Evolutionary conservation across 2,113 vertebrate species (phyloP).

Genomic region (Aepyceros melampus): DNA sequence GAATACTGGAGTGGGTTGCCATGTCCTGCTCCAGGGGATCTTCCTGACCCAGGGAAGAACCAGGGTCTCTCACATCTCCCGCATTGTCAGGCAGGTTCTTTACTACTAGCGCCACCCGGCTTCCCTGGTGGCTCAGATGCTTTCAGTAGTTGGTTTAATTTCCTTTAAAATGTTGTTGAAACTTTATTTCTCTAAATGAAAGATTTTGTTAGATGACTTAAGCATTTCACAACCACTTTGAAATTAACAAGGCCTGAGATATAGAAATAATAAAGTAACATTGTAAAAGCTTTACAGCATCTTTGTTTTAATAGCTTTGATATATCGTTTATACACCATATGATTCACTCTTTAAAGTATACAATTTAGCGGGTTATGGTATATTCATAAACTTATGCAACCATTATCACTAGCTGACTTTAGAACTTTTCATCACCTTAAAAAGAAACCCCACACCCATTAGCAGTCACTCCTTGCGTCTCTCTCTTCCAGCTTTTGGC

Average conservation of each 20-base stretch:
- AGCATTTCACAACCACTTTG: not conserved
- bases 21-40: not conserved
- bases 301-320: not conserved
- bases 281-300: not conserved
- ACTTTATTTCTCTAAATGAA: not conserved
- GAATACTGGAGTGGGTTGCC: not conserved
- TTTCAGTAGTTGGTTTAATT: constrained; percentile 14
- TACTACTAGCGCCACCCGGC: not conserved
- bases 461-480: too few relatives aligned
- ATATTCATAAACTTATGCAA: not conserved
- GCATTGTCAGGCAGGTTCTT: not conserved
- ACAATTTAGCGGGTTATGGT: not conserved
- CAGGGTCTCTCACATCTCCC: not conserved
- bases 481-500: not conserved
- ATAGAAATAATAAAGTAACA: not conserved
- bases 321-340: not conserved
- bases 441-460: not conserved
- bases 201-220: not conserved
- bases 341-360: not conserved
- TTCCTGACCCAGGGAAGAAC: not conserved
- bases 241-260: not conserved
- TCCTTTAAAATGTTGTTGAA: constrained; percentile 9
- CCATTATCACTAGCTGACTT: not conserved
- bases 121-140: not conserved
- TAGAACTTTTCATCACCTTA: not conserved